Evolutionary conservation across 2,113 vertebrate genomes (phyloP), one percentile per base, ranked within the genome.

Genomic region (Erythrocercus mccallii): DNA sequence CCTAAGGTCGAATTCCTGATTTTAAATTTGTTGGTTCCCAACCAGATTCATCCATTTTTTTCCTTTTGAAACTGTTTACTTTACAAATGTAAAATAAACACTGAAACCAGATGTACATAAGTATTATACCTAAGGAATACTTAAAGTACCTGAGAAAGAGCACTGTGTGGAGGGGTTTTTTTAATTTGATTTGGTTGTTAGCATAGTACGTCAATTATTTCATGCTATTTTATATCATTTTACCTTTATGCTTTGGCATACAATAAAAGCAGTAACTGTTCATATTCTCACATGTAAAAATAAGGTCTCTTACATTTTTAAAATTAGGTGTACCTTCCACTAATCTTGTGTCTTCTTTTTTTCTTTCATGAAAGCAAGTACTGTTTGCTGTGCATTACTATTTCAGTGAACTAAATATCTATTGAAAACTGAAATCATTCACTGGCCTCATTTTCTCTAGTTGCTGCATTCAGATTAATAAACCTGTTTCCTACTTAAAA

Each of bases 381-480:
- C 89, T 83, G 77, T 94, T 96, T 92, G 82, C 71, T 89, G 27
- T 58, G 47, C 76, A 66, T 77, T 88, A 95, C 79, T 69, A 53
- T 96, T 96, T 92, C 92, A 95, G 77, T 53, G 31, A 96, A 94
- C 89, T 96, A 96, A 95, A 87, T 95, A 90, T 94, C 97, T 95
- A 50, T 38, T 53, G 85, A 83, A 60, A 95, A 93, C 85, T 97
- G 96, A 71, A 93, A 97, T 90, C 79, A 78, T 95, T 96, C 97
- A 97, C 95, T 89, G 74, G 91, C 73, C 79, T 88, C 83, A 74
- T 95, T 96, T 97, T 88, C 71, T 96, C 88, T 95, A 40, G 69
- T 89, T 96, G 92, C 38, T 96, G 90, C 76, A 92, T 95, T 97
- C 95, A 95, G 91, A 94, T 97, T 97, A 97, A 98, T 97, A 98